Evolutionary conservation across 2,797 vertebrate species (phyloP).

Genomic region (Miichthys miiuy): DNA sequence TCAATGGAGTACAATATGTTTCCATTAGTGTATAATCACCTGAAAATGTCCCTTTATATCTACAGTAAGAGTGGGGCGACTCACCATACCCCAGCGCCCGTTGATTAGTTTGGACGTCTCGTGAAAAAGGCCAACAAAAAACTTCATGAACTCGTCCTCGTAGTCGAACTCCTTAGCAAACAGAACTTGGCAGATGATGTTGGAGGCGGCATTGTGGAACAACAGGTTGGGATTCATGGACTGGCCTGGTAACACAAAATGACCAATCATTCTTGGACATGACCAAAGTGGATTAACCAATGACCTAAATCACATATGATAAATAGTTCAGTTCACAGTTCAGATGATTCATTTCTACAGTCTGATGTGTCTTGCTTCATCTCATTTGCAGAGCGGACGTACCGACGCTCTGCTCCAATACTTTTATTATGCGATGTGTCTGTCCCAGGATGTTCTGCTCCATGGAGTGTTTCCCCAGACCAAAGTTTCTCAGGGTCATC

Average conservation of each 20-base stretch:
- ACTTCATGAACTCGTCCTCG: slow-evolving; percentile 64
- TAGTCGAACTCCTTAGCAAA: slow-evolving; percentile 71
- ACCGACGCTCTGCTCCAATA: slow-evolving; percentile 66
- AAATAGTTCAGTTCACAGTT: background rate
- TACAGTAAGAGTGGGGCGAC: background rate
- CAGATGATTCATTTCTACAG: background rate
- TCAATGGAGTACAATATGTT: too few relatives aligned
- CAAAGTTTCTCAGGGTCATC: slow-evolving; percentile 77
- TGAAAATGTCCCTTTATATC: too few relatives aligned
- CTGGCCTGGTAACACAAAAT: slow-evolving; percentile 50
- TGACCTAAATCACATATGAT: background rate
- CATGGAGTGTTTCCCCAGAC: slow-evolving; percentile 76
- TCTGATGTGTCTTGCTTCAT: background rate
- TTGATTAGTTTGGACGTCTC: slow-evolving; percentile 65
- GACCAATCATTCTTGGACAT: background rate
- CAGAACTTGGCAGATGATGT: slow-evolving; percentile 78
- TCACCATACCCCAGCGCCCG: slow-evolving; percentile 76
- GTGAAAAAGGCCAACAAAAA: slow-evolving; percentile 42
- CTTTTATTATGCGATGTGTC: slow-evolving; percentile 18
- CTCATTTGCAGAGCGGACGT: background rate
- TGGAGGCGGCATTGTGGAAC: slow-evolving; percentile 79
- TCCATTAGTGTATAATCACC: too few relatives aligned
- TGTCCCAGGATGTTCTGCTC: slow-evolving; percentile 76
- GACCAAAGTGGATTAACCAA: background rate
- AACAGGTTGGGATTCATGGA: slow-evolving; percentile 63